Evolutionary conservation across 2,797 vertebrate species (phyloP).

Genomic region (Pangasius krempfi): DNA sequence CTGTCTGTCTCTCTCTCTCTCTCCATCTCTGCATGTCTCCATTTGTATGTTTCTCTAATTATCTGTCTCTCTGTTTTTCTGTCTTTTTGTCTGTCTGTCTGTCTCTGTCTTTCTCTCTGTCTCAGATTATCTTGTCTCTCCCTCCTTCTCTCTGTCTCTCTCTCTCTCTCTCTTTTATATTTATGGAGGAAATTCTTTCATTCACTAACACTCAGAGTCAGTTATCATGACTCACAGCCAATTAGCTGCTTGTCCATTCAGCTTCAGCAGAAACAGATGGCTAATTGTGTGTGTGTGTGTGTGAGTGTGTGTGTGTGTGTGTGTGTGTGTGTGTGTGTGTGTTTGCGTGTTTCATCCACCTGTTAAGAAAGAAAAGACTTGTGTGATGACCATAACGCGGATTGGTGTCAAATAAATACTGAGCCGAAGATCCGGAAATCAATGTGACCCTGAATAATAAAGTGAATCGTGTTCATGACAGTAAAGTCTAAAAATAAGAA

Average conservation of each 20-base stretch:
- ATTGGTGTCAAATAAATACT: background rate
- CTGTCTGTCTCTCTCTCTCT: background rate
- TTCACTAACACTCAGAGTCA: background rate
- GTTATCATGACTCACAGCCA: background rate
- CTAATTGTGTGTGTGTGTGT: background rate
- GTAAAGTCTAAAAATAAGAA: too few relatives aligned
- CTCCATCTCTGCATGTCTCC: background rate
- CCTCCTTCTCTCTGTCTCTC: background rate
- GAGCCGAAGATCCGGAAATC: background rate
- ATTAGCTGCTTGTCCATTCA: background rate
- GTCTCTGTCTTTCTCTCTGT: too few relatives aligned
- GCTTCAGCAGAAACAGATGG: background rate
- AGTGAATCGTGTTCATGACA: too few relatives aligned
- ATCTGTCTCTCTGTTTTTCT: too few relatives aligned
- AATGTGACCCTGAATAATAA: background rate
- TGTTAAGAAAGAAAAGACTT: background rate
- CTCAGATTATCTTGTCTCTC: too few relatives aligned
- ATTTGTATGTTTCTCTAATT: too few relatives aligned
- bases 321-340: background rate
- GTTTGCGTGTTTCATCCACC: background rate
- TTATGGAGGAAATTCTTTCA: background rate
- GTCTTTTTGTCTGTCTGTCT: too few relatives aligned
- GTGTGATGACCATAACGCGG: background rate
- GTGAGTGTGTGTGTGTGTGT: background rate
- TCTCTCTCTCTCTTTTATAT: background rate